These are phyloP conservation scores for Cabera pusaria DNA, from an alignment of 2,888 invertebrate species.

Conservation along the genomic window DNA sequence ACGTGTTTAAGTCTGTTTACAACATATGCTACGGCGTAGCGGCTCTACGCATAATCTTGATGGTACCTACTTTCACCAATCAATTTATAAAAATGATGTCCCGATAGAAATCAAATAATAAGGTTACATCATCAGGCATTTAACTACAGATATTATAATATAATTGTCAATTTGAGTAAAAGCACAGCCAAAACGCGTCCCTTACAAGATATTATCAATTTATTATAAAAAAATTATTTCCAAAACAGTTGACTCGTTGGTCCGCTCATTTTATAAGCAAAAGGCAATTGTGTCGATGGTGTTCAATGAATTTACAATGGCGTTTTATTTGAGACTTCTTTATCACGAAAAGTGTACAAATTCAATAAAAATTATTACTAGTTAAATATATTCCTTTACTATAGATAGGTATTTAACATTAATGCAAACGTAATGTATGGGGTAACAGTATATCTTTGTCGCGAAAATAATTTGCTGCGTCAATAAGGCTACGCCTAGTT, in stretches of 20 bases:
- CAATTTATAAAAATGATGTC: conserved; percentile 7
- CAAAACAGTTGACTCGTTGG: conserved; percentile 77
- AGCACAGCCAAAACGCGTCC: conserved; percentile 75
- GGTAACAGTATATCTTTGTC: conserved; percentile 2
- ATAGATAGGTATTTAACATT: conserved; percentile 1
- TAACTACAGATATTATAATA: conserved; percentile 31
- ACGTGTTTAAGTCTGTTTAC: no score
- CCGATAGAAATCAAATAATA: conserved; percentile 4
- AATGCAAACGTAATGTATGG: conserved; percentile 1
- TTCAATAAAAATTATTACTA: no score
- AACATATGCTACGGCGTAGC: conserved; percentile 12
- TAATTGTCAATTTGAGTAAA: conserved; percentile 51
- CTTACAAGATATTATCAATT: conserved; percentile 56
- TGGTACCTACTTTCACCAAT: conserved; percentile 24
- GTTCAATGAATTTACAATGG: conserved; percentile 36
- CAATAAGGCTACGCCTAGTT: conserved; percentile 14
- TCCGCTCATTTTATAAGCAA: conserved; percentile 76
- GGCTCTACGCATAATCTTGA: conserved; percentile 17
- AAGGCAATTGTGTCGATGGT: conserved; percentile 64
- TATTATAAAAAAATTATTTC: conserved; percentile 62
- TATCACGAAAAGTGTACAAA: no score
- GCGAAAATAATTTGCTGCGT: conserved; percentile 8
- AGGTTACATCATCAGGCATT: conserved; percentile 22
- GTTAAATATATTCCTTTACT: no score
- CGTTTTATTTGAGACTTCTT: no score